These are phyloP conservation scores for Boleophthalmus pectinirostris DNA, from an alignment of 2,113 vertebrate species.

Conservation along the genomic window DNA sequence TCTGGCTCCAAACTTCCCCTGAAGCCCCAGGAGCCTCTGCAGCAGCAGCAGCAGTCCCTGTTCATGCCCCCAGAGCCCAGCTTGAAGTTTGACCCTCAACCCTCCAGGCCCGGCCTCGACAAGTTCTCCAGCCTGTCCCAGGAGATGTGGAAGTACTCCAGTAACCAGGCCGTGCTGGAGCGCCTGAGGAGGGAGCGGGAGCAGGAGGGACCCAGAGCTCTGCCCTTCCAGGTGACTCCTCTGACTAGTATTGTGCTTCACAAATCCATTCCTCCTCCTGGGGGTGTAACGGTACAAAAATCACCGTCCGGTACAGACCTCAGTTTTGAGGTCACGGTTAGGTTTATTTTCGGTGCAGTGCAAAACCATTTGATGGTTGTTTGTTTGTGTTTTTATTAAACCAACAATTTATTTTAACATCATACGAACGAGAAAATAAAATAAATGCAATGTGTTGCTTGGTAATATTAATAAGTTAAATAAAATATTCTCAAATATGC, in stretches of 20 bases:
- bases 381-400: too few species aligned
- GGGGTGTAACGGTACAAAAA: too few species aligned
- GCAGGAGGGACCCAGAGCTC: slow-evolving; percentile 84
- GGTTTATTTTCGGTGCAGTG: too few species aligned
- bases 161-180: slow-evolving; percentile 57
- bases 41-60: slow-evolving; percentile 60
- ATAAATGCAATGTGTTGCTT: too few species aligned
- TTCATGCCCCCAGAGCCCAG: slow-evolving; percentile 82
- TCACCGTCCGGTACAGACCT: too few species aligned
- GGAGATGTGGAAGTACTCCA: slow-evolving; percentile 93
- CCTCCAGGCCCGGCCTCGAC: slow-evolving; percentile 79
- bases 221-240: slow-evolving; percentile 84
- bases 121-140: slow-evolving; percentile 85
- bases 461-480: too few species aligned
- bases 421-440: too few species aligned
- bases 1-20: slow-evolving; percentile 86
- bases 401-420: too few species aligned
- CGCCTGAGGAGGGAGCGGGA: slow-evolving; percentile 84
- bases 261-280: too few species aligned
- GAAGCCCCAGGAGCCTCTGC: slow-evolving; percentile 70
- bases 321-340: too few species aligned
- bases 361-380: too few species aligned
- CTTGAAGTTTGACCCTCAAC: slow-evolving; percentile 88
- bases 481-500: too few species aligned
- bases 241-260: not conserved